Conservation (phyloP, 2,888 invertebrate species). For the Notodonta dromedarius region DNA sequence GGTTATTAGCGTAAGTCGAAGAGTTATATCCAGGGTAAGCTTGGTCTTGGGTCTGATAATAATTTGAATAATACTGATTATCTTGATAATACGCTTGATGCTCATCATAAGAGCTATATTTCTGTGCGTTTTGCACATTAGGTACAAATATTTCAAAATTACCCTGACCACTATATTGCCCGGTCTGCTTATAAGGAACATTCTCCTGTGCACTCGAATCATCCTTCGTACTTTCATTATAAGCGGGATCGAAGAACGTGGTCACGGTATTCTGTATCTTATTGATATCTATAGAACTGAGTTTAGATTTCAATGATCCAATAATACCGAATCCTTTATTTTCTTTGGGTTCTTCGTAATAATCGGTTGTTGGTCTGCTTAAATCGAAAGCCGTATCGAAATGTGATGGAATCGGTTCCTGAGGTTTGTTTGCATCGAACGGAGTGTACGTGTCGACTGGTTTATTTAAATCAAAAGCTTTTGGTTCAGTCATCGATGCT, state of each 20-base stretch:
- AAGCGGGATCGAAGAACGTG: constrained; percentile 77
- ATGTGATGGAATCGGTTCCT: constrained; percentile 36
- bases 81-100: constrained; percentile 26
- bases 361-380: constrained; percentile 63
- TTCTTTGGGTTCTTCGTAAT: constrained; percentile 59
- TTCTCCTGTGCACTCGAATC: constrained; percentile 31
- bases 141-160: constrained; percentile 63
- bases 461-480: constrained; percentile 45
- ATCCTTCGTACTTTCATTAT: constrained; percentile 57
- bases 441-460: constrained; percentile 27
- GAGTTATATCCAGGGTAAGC: constrained; percentile 28
- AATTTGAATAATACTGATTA: constrained; percentile 33
- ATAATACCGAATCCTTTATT: constrained; percentile 70
- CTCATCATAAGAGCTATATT: constrained; percentile 15
- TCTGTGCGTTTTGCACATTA: constrained; percentile 29
- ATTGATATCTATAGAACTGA: constrained; percentile 74
- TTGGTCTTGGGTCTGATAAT: constrained; percentile 37
- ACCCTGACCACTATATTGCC: constrained; percentile 31
- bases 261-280: constrained; percentile 77
- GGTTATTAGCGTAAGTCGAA: constrained; percentile 20
- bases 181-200: constrained; percentile 35
- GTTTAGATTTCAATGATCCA: constrained; percentile 77
- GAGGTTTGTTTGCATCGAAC: constrained; percentile 33
- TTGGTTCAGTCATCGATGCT: not conserved
- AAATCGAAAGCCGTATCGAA: constrained; percentile 69